Percentiles rank a stretch among this genome's conserved stretches.
Evolutionary conservation across 2,113 vertebrate genomes (phyloP).

Genomic region (Pachyramphus minor): DNA sequence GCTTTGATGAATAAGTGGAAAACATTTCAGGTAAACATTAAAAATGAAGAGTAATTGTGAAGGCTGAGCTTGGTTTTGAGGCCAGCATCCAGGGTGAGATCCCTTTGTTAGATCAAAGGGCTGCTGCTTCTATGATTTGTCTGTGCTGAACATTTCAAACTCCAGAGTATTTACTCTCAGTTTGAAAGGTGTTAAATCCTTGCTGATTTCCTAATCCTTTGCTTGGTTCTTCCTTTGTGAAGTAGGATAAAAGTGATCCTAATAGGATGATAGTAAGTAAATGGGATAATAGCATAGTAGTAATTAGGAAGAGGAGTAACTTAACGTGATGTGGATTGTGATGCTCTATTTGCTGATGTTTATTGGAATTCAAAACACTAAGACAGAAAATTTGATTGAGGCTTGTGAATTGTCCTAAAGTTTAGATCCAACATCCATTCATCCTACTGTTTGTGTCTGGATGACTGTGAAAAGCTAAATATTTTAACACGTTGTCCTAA

Average conservation of each 20-base stretch:
- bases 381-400: not conserved
- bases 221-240: not conserved
- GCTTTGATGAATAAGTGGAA: conserved; percentile 86
- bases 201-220: not conserved
- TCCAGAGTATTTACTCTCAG: not conserved
- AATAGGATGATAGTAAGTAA: not conserved
- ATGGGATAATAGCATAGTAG: not conserved
- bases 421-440: not conserved
- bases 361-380: not conserved
- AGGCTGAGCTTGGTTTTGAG: not conserved
- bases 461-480: not conserved
- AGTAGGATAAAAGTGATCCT: not conserved
- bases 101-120: not conserved
- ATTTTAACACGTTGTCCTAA: not conserved
- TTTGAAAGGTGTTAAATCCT: not conserved
- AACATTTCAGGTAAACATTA: conserved; percentile 82
- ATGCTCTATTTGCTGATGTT: not conserved
- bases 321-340: not conserved
- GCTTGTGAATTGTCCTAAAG: not conserved
- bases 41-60: not conserved
- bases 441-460: not conserved
- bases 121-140: not conserved
- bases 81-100: not conserved
- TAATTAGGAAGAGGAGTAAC: not conserved
- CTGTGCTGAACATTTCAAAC: not conserved